A percentile compares a stretch with the other conserved stretches of the same genome.
Conservation (phyloP, 2,888 invertebrate species). For the Phortica magna region DNA sequence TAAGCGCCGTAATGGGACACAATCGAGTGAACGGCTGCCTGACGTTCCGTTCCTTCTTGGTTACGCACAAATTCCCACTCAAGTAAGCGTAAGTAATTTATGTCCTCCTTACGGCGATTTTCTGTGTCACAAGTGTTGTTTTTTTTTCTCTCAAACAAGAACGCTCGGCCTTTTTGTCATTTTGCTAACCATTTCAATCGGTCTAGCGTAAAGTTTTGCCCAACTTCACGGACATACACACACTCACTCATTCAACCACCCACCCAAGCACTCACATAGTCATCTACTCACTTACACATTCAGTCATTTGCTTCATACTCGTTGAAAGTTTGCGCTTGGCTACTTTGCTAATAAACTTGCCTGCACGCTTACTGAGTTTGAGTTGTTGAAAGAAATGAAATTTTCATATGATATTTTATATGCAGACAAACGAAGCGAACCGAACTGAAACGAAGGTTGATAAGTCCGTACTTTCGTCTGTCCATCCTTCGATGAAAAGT, state of each 20-base stretch:
- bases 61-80: slow-evolving; percentile 74
- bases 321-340: slow-evolving; percentile 61
- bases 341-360: slow-evolving; percentile 68
- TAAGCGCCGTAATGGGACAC: slow-evolving; percentile 66
- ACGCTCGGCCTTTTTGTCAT: slow-evolving; percentile 32
- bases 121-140: slow-evolving; percentile 37
- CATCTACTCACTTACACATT: neutral
- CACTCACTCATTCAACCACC: neutral
- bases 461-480: neutral
- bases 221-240: neutral
- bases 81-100: slow-evolving; percentile 75
- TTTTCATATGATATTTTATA: slow-evolving; percentile 69
- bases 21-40: slow-evolving; percentile 62
- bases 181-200: slow-evolving; percentile 32
- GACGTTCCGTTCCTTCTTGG: slow-evolving; percentile 52
- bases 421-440: slow-evolving; percentile 25
- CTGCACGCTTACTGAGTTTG: neutral
- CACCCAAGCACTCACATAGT: neutral
- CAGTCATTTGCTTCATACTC: neutral
- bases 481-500: neutral
- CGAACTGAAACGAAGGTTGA: neutral
- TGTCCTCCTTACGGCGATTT: slow-evolving; percentile 69
- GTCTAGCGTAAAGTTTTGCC: slow-evolving; percentile 10
- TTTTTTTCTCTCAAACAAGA: slow-evolving; percentile 28
- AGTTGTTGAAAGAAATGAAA: slow-evolving; percentile 63